Base-by-base conservation (phyloP, 2,888 invertebrate genomes). In the Cenopis cana region DNA sequence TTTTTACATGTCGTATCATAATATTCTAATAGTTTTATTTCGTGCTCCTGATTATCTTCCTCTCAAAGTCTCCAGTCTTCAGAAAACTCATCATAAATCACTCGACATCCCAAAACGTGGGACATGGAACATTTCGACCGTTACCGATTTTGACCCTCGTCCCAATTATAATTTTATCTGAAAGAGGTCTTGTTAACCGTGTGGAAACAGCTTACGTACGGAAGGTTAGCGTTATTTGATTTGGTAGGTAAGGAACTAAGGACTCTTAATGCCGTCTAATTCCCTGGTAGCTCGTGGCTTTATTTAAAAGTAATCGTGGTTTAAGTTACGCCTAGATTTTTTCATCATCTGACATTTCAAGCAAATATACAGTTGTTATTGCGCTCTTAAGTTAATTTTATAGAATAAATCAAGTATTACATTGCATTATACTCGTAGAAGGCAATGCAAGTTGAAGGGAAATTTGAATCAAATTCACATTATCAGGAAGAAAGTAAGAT, bases 131-230 rank as follows among this genome's bases (percentile, higher is more conserved):
- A 33, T n/a, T 56, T 24, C 60, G 46, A 24, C 56, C 50, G 20
- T 20, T 59, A 62, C 64, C 64, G 64, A 64, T 69, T 69, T 69
- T 69, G 69, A 69, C 64, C 69, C 69, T 33, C 56, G 20, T 62
- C 69, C 66, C 70, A 71, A 71, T 71, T 71, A 71, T 71, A 71
- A 61, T 71, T 70, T 54, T 70, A 70, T 66, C 60, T 46, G 66
- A 55, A 71, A 61, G 70, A 69, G 70, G 70, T 66, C 70, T 59
- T 65, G 60, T 66, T 66, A 70, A 59, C 69, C 70, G 24, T 46
- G 56, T 52, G 54, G 66, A 65, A 59, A 59, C 36, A 59, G 60
- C 70, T 71, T 71, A 55, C 54, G 54, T 55, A 60, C 55, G 66
- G 66, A 66, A 71, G 54, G 70, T 70, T 70, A 61, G 24, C 60